Percentiles rank a stretch among this genome's conserved stretches.
phyloP scores from a whole-genome alignment of 2,797 vertebrate species.

The Amazona finschi region DNA sequence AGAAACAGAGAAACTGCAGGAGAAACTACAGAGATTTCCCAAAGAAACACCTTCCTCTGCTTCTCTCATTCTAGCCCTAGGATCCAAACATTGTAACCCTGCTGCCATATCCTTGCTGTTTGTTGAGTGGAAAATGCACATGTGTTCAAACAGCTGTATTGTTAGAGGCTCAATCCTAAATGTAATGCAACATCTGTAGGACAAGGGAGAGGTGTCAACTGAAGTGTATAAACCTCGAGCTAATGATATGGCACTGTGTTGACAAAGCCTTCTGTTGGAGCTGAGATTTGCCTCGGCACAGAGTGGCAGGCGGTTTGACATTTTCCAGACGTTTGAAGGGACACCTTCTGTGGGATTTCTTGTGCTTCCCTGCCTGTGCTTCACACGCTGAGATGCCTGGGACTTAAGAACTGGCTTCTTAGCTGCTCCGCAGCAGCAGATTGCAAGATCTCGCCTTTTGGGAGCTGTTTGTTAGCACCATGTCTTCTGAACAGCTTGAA shows the following conservation, averaged over 20 bases:
- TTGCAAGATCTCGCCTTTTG: neutral
- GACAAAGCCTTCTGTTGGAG: slow-evolving; percentile 6
- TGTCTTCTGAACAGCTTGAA: slow-evolving; percentile 14
- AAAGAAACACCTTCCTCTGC: slow-evolving; percentile 44
- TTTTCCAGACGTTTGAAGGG: neutral
- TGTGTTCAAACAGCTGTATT: slow-evolving; percentile 55
- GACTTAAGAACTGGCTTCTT: neutral
- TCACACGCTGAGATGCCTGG: neutral
- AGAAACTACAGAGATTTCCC: slow-evolving; percentile 49
- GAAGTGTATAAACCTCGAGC: slow-evolving; percentile 8
- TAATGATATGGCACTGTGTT: neutral
- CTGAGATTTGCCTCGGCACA: neutral
- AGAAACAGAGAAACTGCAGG: neutral
- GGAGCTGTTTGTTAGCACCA: neutral
- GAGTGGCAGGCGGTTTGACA: neutral
- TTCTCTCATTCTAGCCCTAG: slow-evolving; percentile 45
- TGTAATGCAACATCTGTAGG: neutral
- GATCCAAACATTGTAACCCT: slow-evolving; percentile 33
- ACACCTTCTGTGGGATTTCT: slow-evolving; percentile 1
- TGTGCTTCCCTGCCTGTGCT: neutral
- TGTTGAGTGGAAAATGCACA: slow-evolving; percentile 55
- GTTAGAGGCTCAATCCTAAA: slow-evolving; percentile 26
- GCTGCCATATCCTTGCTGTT: slow-evolving; percentile 34
- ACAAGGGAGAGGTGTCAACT: slow-evolving; percentile 39
- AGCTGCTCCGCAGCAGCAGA: neutral